Evolutionary conservation across 1,140 invertebrate genomes (phyloP).

Genomic region (Hermatobates lingyangjiaoensis): DNA sequence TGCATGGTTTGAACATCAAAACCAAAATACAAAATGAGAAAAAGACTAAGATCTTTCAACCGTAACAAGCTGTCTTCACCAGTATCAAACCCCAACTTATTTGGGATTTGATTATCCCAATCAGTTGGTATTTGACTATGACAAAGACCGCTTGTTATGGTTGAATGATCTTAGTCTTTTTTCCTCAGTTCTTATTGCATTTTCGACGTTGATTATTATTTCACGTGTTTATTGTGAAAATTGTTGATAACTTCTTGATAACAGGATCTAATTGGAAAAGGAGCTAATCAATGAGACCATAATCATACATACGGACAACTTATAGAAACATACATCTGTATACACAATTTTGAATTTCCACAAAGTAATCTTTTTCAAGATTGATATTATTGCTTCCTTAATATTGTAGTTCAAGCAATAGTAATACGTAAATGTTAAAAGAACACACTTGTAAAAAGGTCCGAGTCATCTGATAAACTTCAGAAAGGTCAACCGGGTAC

Average conservation of each 20-base stretch:
- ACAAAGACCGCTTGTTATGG: no score
- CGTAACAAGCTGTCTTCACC: no score
- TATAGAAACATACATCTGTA: background rate
- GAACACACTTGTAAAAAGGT: constrained; percentile 35
- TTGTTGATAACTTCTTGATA: background rate
- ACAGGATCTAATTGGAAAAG: background rate
- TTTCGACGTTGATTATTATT: no score
- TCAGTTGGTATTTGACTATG: no score
- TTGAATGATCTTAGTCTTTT: no score
- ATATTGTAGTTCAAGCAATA: background rate
- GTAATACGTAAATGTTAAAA: background rate
- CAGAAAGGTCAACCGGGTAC: constrained; percentile 38
- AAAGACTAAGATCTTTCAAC: no score
- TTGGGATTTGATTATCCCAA: no score
- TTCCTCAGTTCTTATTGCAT: no score
- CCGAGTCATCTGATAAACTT: constrained; percentile 44
- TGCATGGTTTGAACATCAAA: no score
- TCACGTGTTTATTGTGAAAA: no score
- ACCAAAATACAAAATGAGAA: no score
- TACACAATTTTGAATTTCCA: background rate
- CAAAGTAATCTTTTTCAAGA: background rate
- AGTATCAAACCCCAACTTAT: no score
- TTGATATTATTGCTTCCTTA: background rate
- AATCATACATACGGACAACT: background rate
- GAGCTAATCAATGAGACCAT: background rate